Evolutionary conservation across 2,113 vertebrate species (phyloP).

Genomic region (Lichenostomus cassidix): DNA sequence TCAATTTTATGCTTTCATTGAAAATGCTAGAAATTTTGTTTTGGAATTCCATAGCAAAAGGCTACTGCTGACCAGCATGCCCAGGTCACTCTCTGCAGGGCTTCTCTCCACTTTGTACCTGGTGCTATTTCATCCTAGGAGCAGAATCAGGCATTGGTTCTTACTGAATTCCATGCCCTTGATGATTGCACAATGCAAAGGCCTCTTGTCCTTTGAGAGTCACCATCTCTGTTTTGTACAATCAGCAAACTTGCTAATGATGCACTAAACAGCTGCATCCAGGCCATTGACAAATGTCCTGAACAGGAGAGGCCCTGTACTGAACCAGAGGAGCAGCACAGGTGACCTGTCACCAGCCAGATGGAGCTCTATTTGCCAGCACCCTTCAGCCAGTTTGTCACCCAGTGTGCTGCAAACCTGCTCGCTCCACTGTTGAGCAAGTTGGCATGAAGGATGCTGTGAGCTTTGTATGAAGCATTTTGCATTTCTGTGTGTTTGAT

Average conservation of each 20-base stretch:
- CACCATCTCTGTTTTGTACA: background rate
- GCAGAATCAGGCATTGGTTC: background rate
- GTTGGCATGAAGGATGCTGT: background rate
- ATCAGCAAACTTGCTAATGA: background rate
- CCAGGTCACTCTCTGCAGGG: background rate
- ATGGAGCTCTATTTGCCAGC: background rate
- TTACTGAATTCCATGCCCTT: background rate
- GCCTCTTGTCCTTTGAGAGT: background rate
- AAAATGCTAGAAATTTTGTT: background rate
- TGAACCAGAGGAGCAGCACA: background rate
- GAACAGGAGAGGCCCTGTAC: background rate
- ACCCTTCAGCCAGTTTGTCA: background rate
- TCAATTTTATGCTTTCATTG: background rate
- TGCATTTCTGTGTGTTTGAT: background rate
- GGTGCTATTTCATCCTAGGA: background rate
- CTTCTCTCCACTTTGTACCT: background rate
- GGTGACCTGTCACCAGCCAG: background rate
- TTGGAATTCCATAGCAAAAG: background rate
- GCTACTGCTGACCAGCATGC: background rate
- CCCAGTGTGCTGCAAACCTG: too few species aligned
- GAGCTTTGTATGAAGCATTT: background rate
- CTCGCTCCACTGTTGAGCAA: background rate
- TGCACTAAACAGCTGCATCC: background rate
- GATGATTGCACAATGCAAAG: background rate
- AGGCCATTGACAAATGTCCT: background rate